Conservation (phyloP, 2,888 invertebrate genomes). For the Sericinus montela region DNA sequence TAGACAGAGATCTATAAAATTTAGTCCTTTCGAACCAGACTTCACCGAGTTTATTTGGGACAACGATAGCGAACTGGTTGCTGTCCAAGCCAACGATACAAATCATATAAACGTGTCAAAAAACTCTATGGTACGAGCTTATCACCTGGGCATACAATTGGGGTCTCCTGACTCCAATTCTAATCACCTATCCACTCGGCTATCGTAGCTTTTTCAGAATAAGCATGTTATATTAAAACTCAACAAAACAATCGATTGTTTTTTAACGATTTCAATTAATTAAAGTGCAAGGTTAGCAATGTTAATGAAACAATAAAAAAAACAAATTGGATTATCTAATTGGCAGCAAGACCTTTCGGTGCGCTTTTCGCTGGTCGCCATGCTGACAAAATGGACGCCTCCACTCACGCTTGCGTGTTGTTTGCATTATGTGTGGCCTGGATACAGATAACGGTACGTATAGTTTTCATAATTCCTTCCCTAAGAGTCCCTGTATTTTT, state of each 20-base stretch:
- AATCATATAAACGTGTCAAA: too few species aligned
- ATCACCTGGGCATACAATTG: too few species aligned
- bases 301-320: conserved; percentile 14
- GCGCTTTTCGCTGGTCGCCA: conserved; percentile 41
- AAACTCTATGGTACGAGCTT: too few species aligned
- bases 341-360: conserved; percentile 12
- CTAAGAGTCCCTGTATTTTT: too few species aligned
- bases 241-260: neutral
- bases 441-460: conserved; percentile 55
- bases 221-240: neutral
- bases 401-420: conserved; percentile 56
- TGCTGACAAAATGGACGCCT: conserved; percentile 62
- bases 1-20: too few species aligned
- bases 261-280: conserved; percentile 3
- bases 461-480: neutral
- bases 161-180: too few species aligned
- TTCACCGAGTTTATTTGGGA: too few species aligned
- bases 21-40: too few species aligned
- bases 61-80: too few species aligned
- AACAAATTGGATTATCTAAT: conserved; percentile 35
- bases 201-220: too few species aligned
- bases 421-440: conserved; percentile 49
- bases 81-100: too few species aligned
- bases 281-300: conserved; percentile 5
- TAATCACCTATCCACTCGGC: too few species aligned